Evolutionary conservation across 2,797 vertebrate species (phyloP), one percentile per base, ranked within the genome.

Genomic region (Tamandua tetradactyla): DNA sequence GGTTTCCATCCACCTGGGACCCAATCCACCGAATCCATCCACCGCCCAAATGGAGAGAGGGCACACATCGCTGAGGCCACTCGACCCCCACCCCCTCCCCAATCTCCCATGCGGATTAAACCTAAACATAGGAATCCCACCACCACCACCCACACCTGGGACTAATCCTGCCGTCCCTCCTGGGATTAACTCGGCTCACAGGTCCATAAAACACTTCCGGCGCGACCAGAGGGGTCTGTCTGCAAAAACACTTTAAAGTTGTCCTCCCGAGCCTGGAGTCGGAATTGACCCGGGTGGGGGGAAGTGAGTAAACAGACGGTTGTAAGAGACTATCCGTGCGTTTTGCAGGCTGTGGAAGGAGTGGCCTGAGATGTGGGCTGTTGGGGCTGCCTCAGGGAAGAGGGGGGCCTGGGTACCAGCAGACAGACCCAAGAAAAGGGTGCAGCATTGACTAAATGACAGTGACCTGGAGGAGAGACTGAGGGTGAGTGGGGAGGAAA

Each of bases 201-300:
- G 96, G 93, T 96, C 93, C 94, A 96, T 97, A 96, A 97, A 97
- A 96, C 94, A 93, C 92, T 95, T 96, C 96, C 95, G 84, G 93
- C 27, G 4, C 7, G 44, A 87, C 92, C 90, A 82, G 76, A 93
- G 95, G 95, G 87, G 93, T 96, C 87, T 90, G 94, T 95, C 91
- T 97, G 89, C 93, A 93, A 81, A 92, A 97, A 96, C 79, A 93
- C 95, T 96, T 97, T 95, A 82, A 97, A 97, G 90, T 79, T 87
- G 69, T 83, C 85, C 91, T 94, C 61, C 22, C 17, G 9, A 66
- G 42, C n/a, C 35, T 52, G 71, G 82, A 86, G 66, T 92, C n/a
- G 42, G 87, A 93, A 93, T 81, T 92, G 89, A 91, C 74, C 59
- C 4, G 2, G 75, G 35, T 52, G 55, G 91, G 89, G 83, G 42